Evolutionary conservation across 2,888 invertebrate genomes (phyloP).

Genomic region (Drosophila ezoana): DNA sequence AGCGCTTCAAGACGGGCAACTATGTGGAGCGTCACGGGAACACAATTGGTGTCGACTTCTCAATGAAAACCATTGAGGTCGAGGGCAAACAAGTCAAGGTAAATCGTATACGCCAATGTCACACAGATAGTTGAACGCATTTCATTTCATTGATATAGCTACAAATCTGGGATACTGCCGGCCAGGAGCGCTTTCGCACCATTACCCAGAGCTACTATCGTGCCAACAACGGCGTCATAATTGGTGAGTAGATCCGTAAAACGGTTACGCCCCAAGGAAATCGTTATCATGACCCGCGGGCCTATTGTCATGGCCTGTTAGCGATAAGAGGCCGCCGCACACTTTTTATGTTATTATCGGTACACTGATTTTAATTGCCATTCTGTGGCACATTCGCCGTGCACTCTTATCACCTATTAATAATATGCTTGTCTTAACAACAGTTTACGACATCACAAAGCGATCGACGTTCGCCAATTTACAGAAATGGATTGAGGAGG

Average conservation of each 20-base stretch:
- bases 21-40: conserved; percentile 98
- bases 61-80: conserved; percentile 97
- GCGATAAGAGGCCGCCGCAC: conserved; percentile 38
- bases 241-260: conserved; percentile 87
- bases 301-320: conserved; percentile 24
- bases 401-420: conserved; percentile 27
- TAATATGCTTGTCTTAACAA: conserved; percentile 36
- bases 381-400: too few species aligned
- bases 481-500: conserved; percentile 98
- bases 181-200: conserved; percentile 97
- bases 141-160: conserved; percentile 63
- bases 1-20: conserved; percentile 97
- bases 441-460: conserved; percentile 98
- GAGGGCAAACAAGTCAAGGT: conserved; percentile 98
- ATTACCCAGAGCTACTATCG: conserved; percentile 99
- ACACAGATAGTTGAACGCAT: background rate
- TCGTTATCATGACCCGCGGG: conserved; percentile 45
- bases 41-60: conserved; percentile 99
- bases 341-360: conserved; percentile 37
- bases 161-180: conserved; percentile 99
- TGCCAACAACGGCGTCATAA: conserved; percentile 97
- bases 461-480: conserved; percentile 95
- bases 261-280: conserved; percentile 29
- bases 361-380: conserved; percentile 58
- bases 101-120: conserved; percentile 38